Percentiles rank a stretch among this genome's conserved stretches.
phyloP scores from a whole-genome alignment of 2,113 vertebrate species.

The Prunella himalayana region DNA sequence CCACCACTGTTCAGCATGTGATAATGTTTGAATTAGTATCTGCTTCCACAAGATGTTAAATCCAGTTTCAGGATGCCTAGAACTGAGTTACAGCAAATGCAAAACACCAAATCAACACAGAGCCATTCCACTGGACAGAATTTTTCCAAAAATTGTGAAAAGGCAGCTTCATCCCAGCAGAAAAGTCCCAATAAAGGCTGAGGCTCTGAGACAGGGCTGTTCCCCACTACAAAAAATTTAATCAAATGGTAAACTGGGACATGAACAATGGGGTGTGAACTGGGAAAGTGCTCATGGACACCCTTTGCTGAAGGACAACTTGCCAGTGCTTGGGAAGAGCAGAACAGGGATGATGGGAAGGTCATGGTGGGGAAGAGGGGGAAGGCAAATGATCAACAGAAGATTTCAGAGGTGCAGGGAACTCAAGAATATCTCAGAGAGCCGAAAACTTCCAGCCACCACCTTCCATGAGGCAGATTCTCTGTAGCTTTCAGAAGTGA shows the following conservation, averaged over 20 bases:
- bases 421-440: not conserved
- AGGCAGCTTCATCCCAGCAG: not conserved
- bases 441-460: not conserved
- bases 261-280: not conserved
- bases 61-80: not conserved
- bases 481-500: not conserved
- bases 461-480: not conserved
- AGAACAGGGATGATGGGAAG: not conserved
- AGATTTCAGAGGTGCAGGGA: not conserved
- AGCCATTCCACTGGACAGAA: not conserved
- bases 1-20: not conserved
- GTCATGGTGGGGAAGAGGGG: too few species aligned
- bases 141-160: not conserved
- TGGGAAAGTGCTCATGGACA: not conserved
- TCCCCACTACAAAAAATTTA: not conserved
- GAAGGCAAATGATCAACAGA: not conserved
- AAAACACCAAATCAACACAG: not conserved
- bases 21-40: conserved; percentile 6
- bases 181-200: not conserved
- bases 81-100: not conserved
- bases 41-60: not conserved
- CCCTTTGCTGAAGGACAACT: not conserved
- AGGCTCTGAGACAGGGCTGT: not conserved
- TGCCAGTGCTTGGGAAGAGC: not conserved
- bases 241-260: not conserved